These are phyloP conservation scores for Danio aesculapii DNA, from an alignment of 2,797 vertebrate genomes.

Conservation along the genomic window DNA sequence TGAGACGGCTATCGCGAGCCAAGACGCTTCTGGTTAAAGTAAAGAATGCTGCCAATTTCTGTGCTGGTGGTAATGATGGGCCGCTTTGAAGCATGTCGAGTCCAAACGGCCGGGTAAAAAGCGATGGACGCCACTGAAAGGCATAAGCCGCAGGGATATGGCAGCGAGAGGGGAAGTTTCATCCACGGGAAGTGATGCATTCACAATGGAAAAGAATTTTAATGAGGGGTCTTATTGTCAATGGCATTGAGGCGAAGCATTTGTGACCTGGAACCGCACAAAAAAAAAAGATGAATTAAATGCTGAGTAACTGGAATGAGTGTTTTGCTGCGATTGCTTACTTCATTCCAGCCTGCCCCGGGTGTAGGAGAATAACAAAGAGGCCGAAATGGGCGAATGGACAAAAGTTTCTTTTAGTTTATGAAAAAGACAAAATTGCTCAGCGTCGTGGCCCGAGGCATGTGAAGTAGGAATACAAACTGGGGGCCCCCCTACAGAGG, in stretches of 20 bases:
- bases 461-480: slow-evolving; percentile 42
- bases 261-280: slow-evolving; percentile 47
- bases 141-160: slow-evolving; percentile 43
- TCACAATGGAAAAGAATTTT: slow-evolving; percentile 60
- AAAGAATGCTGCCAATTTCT: slow-evolving; percentile 45
- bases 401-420: slow-evolving; percentile 16
- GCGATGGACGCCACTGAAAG: slow-evolving; percentile 24
- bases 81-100: slow-evolving; percentile 46
- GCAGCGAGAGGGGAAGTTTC: slow-evolving; percentile 45
- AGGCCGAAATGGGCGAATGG: slow-evolving; percentile 14
- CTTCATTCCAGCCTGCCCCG: slow-evolving; percentile 35
- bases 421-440: slow-evolving; percentile 46
- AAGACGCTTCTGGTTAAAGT: slow-evolving; percentile 40
- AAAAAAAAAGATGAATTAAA: slow-evolving; percentile 33
- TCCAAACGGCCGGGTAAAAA: slow-evolving; percentile 40
- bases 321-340: slow-evolving; percentile 38
- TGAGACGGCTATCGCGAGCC: slow-evolving; percentile 35
- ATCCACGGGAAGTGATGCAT: slow-evolving; percentile 53
- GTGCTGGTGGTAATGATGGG: slow-evolving; percentile 24
- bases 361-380: slow-evolving; percentile 39
- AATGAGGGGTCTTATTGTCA: slow-evolving; percentile 59
- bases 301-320: slow-evolving; percentile 46
- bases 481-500: slow-evolving; percentile 49
- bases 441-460: slow-evolving; percentile 25
- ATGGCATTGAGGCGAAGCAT: slow-evolving; percentile 38